These are phyloP conservation scores for Pandemis cinnamomeana DNA, from an alignment of 2,888 invertebrate genomes.

Conservation along the genomic window DNA sequence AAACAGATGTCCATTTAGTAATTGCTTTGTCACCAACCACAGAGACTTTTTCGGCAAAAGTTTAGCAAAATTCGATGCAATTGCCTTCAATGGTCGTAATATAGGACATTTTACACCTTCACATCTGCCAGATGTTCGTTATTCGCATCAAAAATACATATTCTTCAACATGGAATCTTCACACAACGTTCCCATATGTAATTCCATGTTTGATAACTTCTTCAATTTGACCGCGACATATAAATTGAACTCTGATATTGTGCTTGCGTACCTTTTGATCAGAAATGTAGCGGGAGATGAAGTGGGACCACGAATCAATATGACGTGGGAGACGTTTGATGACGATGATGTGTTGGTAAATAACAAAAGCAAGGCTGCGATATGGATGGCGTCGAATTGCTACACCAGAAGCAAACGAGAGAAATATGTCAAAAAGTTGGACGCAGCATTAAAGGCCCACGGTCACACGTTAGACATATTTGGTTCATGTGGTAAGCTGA, in stretches of 20 bases:
- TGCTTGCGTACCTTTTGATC: slow-evolving; percentile 65
- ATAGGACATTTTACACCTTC: slow-evolving; percentile 44
- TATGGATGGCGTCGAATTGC: slow-evolving; percentile 49
- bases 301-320: slow-evolving; percentile 65
- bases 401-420: slow-evolving; percentile 32
- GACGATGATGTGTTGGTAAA: not conserved
- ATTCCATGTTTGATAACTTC: slow-evolving; percentile 61
- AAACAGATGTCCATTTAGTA: slow-evolving; percentile 66
- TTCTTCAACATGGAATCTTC: slow-evolving; percentile 74
- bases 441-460: slow-evolving; percentile 35
- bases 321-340: slow-evolving; percentile 53
- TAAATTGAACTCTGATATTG: slow-evolving; percentile 72
- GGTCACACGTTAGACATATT: slow-evolving; percentile 43
- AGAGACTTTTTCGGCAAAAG: slow-evolving; percentile 59
- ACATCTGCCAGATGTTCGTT: slow-evolving; percentile 59
- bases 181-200: slow-evolving; percentile 69
- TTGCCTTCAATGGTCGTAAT: slow-evolving; percentile 72
- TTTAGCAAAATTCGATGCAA: slow-evolving; percentile 64
- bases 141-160: slow-evolving; percentile 69
- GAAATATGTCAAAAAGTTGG: slow-evolving; percentile 22
- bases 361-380: slow-evolving; percentile 45
- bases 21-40: slow-evolving; percentile 69
- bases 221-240: slow-evolving; percentile 80
- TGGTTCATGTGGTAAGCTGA: slow-evolving; percentile 44
- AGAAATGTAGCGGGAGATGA: slow-evolving; percentile 57